Evolutionary conservation across 1,140 invertebrate species (phyloP).

Genomic region (Trichoplusia ni): DNA sequence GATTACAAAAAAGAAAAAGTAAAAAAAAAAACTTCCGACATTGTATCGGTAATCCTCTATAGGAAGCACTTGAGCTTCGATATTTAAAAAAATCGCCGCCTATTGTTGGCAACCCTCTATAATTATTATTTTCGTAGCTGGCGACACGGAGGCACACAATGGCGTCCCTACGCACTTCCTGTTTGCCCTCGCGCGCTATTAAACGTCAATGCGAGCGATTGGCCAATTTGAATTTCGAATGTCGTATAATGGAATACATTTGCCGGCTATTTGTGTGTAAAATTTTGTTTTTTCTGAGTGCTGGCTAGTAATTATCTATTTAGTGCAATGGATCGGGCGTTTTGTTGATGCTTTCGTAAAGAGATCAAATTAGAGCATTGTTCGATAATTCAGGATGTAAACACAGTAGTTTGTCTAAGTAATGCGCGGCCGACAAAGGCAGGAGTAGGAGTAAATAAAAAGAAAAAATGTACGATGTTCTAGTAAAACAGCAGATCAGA

Average conservation of each 20-base stretch:
- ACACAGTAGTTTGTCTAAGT: conserved; percentile 2
- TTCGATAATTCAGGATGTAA: conserved; percentile 25
- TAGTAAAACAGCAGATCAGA: too few relatives aligned
- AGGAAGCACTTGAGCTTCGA: conserved; percentile 75
- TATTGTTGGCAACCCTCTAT: conserved; percentile 72
- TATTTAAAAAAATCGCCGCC: conserved; percentile 67
- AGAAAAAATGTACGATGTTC: too few relatives aligned
- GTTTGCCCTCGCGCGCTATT: conserved; percentile 80
- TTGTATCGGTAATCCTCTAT: conserved; percentile 73
- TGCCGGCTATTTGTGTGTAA: conserved; percentile 53
- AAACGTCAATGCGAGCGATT: conserved; percentile 74
- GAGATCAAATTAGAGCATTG: background rate
- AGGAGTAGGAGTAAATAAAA: too few relatives aligned
- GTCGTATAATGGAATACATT: conserved; percentile 64
- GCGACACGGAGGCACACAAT: conserved; percentile 76
- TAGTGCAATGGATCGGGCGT: conserved; percentile 4
- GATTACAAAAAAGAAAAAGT: conserved; percentile 40
- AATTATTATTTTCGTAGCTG: conserved; percentile 81
- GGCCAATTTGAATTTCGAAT: conserved; percentile 78
- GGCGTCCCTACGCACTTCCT: conserved; percentile 71
- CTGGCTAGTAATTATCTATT: conserved; percentile 22
- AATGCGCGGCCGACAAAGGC: too few relatives aligned
- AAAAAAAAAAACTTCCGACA: conserved; percentile 61
- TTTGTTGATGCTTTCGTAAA: background rate
- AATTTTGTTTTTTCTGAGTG: conserved; percentile 44